Base-by-base conservation (phyloP, 2,113 vertebrate genomes). In the Etheostoma cragini region DNA sequence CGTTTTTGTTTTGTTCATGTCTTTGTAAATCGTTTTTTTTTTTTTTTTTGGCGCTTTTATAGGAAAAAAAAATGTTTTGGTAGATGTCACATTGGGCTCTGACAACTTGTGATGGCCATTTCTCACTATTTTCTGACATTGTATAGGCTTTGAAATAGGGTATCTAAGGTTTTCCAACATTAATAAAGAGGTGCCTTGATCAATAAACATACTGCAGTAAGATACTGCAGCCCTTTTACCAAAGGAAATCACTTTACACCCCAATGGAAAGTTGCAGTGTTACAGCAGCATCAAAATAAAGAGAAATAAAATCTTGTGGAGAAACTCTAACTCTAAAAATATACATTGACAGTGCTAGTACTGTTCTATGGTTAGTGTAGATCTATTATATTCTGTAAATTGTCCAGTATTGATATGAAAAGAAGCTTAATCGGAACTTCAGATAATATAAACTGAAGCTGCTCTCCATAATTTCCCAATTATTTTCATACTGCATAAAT, bases 401-500 rank as follows among this genome's bases (percentile, higher is more conserved):
- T 21, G 33, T 49, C 16, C 16, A 14, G 6, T 57, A 30, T 33
- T 50, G 12, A 65, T 62, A 38, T 52, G 14, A 1, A 6, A 26
- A 3, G 4, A 8, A 35, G 8, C 53, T 71, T 46, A 11, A 47
- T 6, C 14, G 17, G 17, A 30, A 35, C 15, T 68, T 15, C n/a
- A 15, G 19, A n/a, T 4, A n/a, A 61, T 53, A 63, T 10, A 62
- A 63, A 63, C 19, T 45, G 52, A 72, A 73, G 50, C 74, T 64
- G 66, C 67, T 64, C 42, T 33, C 13, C 21, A 6, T 67, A 42
- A 45, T 49, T 61, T 45, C 14, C 6, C 46, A 47, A 10, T 68
- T 81, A 75, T 58, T 72, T 56, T 5, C 0, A 56, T 16, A 42
- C 57, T 70, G 57, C 76, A 84, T 69, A 8, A 46, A 88, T 87